phyloP scores from a whole-genome alignment of 2,888 invertebrate species.

The Euphydryas editha region DNA sequence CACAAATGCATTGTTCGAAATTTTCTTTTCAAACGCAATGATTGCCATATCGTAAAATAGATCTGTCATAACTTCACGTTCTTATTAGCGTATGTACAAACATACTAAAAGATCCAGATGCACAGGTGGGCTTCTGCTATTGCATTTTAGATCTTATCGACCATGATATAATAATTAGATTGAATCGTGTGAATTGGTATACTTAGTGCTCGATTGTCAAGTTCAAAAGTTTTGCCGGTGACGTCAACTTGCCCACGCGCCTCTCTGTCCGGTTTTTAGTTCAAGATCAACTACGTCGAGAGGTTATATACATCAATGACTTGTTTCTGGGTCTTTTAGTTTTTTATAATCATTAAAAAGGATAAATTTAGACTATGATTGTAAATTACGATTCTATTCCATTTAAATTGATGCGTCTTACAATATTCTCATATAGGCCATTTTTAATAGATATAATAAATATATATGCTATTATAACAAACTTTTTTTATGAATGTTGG shows the following conservation, averaged over 20 bases:
- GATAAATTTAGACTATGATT: background rate
- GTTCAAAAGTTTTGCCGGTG: slow-evolving; percentile 39
- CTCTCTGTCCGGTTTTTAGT: slow-evolving; percentile 65
- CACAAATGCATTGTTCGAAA: background rate
- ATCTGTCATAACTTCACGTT: slow-evolving; percentile 24
- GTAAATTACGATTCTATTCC: background rate
- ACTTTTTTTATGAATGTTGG: background rate
- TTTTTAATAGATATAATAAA: background rate
- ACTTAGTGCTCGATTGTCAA: slow-evolving; percentile 33
- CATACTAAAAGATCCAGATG: slow-evolving; percentile 17
- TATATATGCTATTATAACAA: background rate
- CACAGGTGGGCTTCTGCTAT: background rate
- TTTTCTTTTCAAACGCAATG: background rate
- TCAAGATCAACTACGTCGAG: slow-evolving; percentile 64
- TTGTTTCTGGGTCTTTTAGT: slow-evolving; percentile 13
- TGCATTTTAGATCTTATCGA: background rate
- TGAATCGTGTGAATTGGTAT: background rate
- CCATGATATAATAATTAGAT: background rate
- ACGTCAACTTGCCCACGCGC: slow-evolving; percentile 42
- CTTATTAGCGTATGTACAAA: slow-evolving; percentile 23
- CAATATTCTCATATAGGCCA: too few species aligned
- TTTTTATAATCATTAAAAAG: background rate
- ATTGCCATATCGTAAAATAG: slow-evolving; percentile 21
- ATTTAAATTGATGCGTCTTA: background rate
- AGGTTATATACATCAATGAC: slow-evolving; percentile 25